Conservation (phyloP, 2,888 invertebrate genomes). For the Amiota communis region DNA sequence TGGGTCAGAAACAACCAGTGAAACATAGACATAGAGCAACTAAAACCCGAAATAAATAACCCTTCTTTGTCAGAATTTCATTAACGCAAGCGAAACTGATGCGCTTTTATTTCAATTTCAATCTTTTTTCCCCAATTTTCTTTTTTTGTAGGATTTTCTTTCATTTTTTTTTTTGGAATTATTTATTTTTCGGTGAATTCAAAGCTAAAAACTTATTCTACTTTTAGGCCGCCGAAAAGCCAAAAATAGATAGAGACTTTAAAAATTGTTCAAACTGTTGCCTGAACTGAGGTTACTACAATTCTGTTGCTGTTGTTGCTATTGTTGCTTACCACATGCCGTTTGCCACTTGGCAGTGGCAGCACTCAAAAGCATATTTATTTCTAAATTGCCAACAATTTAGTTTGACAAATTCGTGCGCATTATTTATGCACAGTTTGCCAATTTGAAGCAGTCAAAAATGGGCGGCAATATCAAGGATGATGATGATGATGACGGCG, state of each 20-base stretch:
- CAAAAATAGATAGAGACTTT: background rate
- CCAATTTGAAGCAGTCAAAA: slow-evolving; percentile 32
- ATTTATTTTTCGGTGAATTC: background rate
- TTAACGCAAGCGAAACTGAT: slow-evolving; percentile 11
- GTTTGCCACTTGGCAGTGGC: background rate
- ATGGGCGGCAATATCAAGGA: background rate
- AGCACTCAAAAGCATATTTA: slow-evolving; percentile 42
- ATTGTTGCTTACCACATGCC: no score
- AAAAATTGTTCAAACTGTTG: background rate
- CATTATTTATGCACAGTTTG: slow-evolving; percentile 66
- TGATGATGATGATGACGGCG: background rate
- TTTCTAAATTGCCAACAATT: slow-evolving; percentile 52
- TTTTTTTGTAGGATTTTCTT: background rate
- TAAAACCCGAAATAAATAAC: background rate
- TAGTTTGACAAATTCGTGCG: slow-evolving; percentile 63
- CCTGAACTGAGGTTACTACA: background rate
- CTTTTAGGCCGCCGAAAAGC: background rate
- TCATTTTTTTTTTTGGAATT: background rate
- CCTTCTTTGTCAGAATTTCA: slow-evolving; percentile 23
- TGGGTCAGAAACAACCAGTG: slow-evolving; percentile 9
- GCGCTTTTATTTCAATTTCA: slow-evolving; percentile 5
- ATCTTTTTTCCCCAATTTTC: no score
- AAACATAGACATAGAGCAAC: background rate
- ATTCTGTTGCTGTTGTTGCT: no score
- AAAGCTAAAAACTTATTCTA: background rate